Conservation (phyloP, 2,797 vertebrate species). For the Percopsis omiscomaycus region DNA sequence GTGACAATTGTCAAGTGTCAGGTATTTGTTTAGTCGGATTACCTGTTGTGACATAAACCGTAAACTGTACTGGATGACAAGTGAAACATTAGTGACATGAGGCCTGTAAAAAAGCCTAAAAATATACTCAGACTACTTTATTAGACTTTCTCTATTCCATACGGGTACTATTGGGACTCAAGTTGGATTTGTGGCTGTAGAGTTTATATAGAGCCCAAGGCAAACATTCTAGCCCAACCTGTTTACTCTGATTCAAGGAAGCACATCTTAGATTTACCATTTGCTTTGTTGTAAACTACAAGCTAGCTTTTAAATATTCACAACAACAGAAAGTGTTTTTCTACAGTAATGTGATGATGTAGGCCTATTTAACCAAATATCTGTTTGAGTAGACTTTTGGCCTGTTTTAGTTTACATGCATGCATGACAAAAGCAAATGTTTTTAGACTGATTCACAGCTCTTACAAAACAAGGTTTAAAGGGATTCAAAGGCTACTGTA, state of each 20-base stretch:
- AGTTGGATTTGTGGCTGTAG: too few relatives aligned
- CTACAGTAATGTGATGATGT: background rate
- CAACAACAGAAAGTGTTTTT: background rate
- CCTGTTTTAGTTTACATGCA: background rate
- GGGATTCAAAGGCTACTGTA: conserved; percentile 18
- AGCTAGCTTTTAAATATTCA: conserved; percentile 2
- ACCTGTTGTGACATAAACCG: conserved; percentile 7
- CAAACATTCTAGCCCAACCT: conserved; percentile 33
- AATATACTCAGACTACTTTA: background rate
- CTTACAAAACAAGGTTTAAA: conserved; percentile 15
- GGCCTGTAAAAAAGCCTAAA: conserved; percentile 1
- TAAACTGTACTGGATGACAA: background rate
- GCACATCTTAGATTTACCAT: background rate
- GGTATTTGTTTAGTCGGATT: background rate
- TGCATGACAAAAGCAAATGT: background rate
- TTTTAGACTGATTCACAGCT: conserved; percentile 9
- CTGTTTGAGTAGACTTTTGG: background rate
- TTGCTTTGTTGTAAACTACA: background rate
- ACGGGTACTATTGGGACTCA: background rate
- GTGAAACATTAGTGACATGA: conserved; percentile 2
- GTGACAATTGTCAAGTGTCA: too few relatives aligned
- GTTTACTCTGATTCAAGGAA: conserved; percentile 33
- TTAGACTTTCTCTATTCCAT: background rate
- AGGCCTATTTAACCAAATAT: background rate
- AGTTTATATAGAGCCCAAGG: conserved; percentile 31